Evolutionary conservation across 2,797 vertebrate species (phyloP).

Genomic region (Erethizon dorsatum): DNA sequence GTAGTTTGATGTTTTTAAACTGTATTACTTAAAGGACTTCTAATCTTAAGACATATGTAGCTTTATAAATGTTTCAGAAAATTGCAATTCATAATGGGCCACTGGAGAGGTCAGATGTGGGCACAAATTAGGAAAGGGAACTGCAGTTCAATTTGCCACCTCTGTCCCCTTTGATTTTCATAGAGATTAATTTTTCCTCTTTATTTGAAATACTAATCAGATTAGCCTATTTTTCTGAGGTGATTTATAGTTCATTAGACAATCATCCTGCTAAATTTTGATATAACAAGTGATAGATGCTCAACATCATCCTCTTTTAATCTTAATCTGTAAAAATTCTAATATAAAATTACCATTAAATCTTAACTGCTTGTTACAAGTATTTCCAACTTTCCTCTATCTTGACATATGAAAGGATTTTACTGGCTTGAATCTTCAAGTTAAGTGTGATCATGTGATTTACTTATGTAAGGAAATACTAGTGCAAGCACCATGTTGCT

Average conservation of each 20-base stretch:
- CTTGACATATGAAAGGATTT: background rate
- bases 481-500: background rate
- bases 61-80: background rate
- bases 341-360: background rate
- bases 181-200: background rate
- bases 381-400: background rate
- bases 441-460: background rate
- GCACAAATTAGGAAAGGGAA: background rate
- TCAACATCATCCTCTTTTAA: background rate
- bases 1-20: background rate
- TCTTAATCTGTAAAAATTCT: background rate
- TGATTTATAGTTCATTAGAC: background rate
- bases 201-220: slow-evolving; percentile 11
- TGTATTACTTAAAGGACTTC: background rate
- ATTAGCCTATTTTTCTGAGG: background rate
- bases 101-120: background rate
- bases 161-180: slow-evolving; percentile 39
- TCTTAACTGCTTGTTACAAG: background rate
- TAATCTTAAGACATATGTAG: background rate
- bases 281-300: background rate
- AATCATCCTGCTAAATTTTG: background rate
- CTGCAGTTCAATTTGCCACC: background rate
- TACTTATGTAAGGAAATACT: background rate
- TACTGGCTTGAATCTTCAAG: background rate
- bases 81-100: background rate